Evolutionary conservation across 2,797 vertebrate species (phyloP).

Genomic region (Mormyrops attenuatus): DNA sequence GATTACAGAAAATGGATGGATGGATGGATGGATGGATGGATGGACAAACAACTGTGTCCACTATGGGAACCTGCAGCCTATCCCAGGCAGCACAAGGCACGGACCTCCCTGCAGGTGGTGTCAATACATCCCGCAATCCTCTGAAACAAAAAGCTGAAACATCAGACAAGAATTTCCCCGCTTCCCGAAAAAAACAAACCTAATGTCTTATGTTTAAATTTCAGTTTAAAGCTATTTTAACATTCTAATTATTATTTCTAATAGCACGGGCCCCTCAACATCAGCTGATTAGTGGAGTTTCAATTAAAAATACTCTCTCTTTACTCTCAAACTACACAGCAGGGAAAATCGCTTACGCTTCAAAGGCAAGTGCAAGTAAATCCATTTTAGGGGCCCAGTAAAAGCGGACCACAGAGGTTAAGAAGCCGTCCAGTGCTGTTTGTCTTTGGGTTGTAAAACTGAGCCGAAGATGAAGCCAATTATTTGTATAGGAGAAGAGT

Average conservation of each 20-base stretch:
- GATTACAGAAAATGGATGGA: not conserved
- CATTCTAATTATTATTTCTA: not conserved
- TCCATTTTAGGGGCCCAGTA: not conserved
- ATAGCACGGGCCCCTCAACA: not conserved
- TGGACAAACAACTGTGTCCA: not conserved
- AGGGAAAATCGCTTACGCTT: not conserved
- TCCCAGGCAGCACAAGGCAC: not conserved
- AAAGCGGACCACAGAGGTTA: not conserved
- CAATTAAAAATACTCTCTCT: not conserved
- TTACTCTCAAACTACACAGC: not conserved
- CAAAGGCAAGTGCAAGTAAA: not conserved
- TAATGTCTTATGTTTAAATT: not conserved
- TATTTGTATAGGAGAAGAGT: not conserved
- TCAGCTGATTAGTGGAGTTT: not conserved
- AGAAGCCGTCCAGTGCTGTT: not conserved
- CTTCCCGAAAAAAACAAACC: not conserved
- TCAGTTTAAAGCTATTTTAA: not conserved
- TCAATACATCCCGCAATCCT: not conserved
- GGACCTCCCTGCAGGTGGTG: not conserved
- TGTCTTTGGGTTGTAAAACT: not conserved
- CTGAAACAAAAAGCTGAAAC: not conserved
- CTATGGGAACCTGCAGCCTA: not conserved
- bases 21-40: not conserved
- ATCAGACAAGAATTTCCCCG: not conserved
- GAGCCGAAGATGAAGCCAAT: not conserved